phyloP scores from a whole-genome alignment of 2,113 vertebrate species.

The Elachura formosa region DNA sequence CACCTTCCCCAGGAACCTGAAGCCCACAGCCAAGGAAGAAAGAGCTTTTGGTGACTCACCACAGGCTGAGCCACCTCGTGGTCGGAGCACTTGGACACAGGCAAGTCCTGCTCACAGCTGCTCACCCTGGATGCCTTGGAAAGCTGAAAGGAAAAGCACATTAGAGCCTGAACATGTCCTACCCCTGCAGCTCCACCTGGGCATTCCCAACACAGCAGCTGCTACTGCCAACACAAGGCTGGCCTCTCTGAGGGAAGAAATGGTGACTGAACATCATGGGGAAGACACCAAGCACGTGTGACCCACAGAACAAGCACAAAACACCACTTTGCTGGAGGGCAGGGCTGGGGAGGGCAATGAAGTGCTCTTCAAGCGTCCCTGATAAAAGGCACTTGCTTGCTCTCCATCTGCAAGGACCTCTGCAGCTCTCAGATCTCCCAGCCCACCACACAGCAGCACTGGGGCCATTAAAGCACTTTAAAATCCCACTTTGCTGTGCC shows the following conservation, averaged over 20 bases:
- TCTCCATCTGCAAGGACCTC: neutral
- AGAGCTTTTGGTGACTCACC: slow-evolving; percentile 52
- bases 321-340: neutral
- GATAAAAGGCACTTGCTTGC: neutral
- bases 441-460: neutral
- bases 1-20: rapidly evolving
- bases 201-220: neutral
- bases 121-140: slow-evolving; percentile 62
- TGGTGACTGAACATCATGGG: neutral
- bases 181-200: neutral
- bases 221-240: neutral
- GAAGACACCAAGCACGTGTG: too few relatives aligned
- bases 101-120: slow-evolving; percentile 29
- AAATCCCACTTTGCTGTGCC: neutral
- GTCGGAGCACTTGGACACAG: neutral
- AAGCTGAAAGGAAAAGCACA: neutral
- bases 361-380: neutral
- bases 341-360: neutral
- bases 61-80: neutral
- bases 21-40: neutral
- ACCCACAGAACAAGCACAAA: neutral
- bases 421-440: neutral
- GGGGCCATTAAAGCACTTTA: neutral
- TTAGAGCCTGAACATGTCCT: rapidly evolving
- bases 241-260: neutral